These are phyloP conservation scores for Argentina silus DNA, from an alignment of 2,797 vertebrate species.

Conservation along the genomic window DNA sequence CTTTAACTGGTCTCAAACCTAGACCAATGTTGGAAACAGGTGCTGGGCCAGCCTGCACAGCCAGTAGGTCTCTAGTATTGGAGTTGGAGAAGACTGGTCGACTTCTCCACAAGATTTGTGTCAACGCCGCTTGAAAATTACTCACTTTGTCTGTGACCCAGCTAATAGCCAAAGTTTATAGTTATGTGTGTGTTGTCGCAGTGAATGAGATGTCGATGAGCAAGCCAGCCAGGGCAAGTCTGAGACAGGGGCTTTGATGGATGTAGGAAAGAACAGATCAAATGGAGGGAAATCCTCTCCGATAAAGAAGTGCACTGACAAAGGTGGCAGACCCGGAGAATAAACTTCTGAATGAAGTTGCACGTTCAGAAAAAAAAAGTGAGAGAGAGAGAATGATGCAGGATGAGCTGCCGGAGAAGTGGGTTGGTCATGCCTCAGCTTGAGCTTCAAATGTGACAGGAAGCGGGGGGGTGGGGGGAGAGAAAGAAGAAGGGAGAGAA, in stretches of 20 bases:
- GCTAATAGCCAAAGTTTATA: conserved; percentile 67
- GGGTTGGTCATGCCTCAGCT: conserved; percentile 56
- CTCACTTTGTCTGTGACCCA: conserved; percentile 57
- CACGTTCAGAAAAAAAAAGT: conserved; percentile 32
- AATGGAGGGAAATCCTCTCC: conserved; percentile 32
- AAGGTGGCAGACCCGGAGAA: conserved; percentile 45
- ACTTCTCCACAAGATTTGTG: conserved; percentile 5
- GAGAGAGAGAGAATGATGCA: conserved; percentile 38
- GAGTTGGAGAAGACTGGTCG: background rate
- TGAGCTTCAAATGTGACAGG: conserved; percentile 51
- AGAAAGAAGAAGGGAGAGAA: conserved; percentile 35
- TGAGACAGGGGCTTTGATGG: conserved; percentile 59
- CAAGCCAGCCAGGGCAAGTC: conserved; percentile 58
- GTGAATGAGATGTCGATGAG: conserved; percentile 54
- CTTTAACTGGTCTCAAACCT: too few species aligned
- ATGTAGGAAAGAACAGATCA: conserved; percentile 59
- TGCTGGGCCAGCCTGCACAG: too few species aligned
- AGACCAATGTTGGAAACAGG: too few species aligned
- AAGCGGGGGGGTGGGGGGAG: conserved; percentile 19
- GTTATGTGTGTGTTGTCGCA: conserved; percentile 69
- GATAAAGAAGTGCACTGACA: conserved; percentile 42
- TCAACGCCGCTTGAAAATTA: conserved; percentile 11
- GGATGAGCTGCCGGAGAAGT: conserved; percentile 52
- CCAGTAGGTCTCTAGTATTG: background rate
- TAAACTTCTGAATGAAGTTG: conserved; percentile 46